A percentile compares a stretch with the other conserved stretches of the same genome.
These are phyloP conservation scores for Hyphantria cunea DNA, from an alignment of 1,140 invertebrate genomes.

Conservation along the genomic window DNA sequence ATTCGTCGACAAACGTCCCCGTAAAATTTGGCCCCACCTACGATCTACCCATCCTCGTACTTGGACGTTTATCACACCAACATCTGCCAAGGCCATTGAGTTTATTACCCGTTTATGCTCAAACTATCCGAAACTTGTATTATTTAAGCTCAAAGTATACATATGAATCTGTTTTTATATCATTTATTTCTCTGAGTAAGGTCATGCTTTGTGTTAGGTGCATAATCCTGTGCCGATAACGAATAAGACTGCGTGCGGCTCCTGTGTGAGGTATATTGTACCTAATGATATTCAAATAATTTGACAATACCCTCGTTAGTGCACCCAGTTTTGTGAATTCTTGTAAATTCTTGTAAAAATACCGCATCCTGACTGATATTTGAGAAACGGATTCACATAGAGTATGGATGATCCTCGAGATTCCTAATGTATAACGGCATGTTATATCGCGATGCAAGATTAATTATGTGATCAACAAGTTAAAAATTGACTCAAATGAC, in stretches of 20 bases:
- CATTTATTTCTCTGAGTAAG: constrained; percentile 3
- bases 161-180: neutral
- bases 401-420: neutral
- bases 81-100: neutral
- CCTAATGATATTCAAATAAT: constrained; percentile 21
- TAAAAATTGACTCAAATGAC: constrained; percentile 14
- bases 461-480: neutral
- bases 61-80: neutral
- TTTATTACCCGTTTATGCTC: constrained; percentile 6
- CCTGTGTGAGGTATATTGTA: constrained; percentile 38
- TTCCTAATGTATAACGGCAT: constrained; percentile 1
- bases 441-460: constrained; percentile 11
- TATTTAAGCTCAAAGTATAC: constrained; percentile 21
- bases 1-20: too few species aligned
- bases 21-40: neutral
- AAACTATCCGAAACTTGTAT: constrained; percentile 1
- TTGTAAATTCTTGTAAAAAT: constrained; percentile 5
- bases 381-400: neutral
- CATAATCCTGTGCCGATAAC: constrained; percentile 25
- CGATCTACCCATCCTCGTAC: neutral
- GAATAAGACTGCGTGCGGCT: constrained; percentile 47
- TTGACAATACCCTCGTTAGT: constrained; percentile 25
- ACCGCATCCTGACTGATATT: constrained; percentile 1
- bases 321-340: constrained; percentile 7
- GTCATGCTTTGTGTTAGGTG: constrained; percentile 24